These are phyloP conservation scores for Heliangelus exortis DNA, from an alignment of 2,797 vertebrate genomes.

Conservation along the genomic window DNA sequence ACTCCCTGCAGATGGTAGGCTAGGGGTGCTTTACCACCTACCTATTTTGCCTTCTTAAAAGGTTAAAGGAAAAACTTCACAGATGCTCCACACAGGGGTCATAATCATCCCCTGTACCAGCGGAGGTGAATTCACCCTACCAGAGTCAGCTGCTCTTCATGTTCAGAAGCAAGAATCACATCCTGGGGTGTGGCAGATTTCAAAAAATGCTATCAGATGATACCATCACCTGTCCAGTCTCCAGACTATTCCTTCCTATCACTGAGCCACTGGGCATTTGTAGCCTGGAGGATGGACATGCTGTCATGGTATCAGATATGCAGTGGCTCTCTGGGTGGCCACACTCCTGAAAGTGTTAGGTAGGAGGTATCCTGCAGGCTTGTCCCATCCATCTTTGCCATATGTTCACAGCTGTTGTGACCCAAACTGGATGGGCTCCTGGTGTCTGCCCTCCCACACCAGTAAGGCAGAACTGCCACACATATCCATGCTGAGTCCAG, in stretches of 20 bases:
- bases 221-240: not conserved
- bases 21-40: not conserved
- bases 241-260: accelerated
- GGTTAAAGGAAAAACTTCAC: not conserved
- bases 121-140: not conserved
- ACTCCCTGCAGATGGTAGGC: not conserved
- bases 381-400: not conserved
- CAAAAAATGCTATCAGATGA: not conserved
- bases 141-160: not conserved
- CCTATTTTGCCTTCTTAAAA: not conserved
- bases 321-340: not conserved
- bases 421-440: not conserved
- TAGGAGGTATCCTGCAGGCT: not conserved
- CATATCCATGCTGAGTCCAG: accelerated
- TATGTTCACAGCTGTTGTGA: not conserved
- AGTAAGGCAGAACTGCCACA: not conserved
- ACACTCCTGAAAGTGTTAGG: not conserved
- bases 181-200: not conserved
- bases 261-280: not conserved
- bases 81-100: not conserved
- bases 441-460: not conserved
- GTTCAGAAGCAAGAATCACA: not conserved
- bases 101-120: not conserved
- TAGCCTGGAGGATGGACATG: not conserved
- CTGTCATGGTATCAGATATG: not conserved